A percentile compares a stretch with the other conserved stretches of the same genome.
These are phyloP conservation scores for Arctopsyche grandis DNA, from an alignment of 1,140 invertebrate species.

Conservation along the genomic window DNA sequence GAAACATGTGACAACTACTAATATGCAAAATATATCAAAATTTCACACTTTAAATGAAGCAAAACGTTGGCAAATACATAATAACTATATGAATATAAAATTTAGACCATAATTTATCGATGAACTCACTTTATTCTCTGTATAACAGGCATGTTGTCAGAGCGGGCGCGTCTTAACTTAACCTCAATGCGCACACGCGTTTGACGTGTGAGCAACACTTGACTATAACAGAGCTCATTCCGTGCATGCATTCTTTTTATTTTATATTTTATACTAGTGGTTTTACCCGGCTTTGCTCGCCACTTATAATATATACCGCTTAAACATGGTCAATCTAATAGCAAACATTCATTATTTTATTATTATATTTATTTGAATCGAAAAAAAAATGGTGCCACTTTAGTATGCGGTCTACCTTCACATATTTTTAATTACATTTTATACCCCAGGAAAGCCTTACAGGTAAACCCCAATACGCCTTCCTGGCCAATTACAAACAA, in stretches of 20 bases:
- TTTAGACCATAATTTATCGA: background rate
- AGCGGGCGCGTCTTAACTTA: background rate
- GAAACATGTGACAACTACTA: background rate
- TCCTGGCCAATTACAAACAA: no score
- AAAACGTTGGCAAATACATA: background rate
- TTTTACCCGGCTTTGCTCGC: no score
- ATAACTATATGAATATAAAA: background rate
- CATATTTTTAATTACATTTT: no score
- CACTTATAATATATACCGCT: no score
- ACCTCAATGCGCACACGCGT: background rate
- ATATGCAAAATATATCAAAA: background rate
- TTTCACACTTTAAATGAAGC: background rate
- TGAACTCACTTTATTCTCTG: conserved; percentile 63
- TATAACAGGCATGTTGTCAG: conserved; percentile 59
- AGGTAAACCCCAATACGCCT: no score
- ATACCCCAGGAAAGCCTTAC: no score
- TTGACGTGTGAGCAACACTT: background rate
- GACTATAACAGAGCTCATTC: background rate
- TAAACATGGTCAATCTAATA: no score
- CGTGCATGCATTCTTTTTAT: background rate
- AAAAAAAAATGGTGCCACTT: no score
- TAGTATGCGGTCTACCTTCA: no score
- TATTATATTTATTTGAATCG: no score
- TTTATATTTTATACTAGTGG: no score
- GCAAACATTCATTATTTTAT: no score